Evolutionary conservation across 2,113 vertebrate species (phyloP).

Genomic region (Gavialis gangeticus): DNA sequence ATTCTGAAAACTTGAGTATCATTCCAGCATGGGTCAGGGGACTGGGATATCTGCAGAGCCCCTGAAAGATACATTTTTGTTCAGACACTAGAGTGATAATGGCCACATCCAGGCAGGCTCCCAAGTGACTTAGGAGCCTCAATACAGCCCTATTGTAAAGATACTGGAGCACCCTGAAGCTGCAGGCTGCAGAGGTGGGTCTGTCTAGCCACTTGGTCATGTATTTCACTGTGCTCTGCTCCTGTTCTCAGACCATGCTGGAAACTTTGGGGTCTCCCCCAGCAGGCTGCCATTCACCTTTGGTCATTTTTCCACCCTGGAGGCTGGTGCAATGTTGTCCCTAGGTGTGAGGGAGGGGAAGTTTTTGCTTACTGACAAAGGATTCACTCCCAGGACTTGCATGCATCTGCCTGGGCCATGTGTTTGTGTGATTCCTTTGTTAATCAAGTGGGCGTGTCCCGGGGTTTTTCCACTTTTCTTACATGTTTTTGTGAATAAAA

Average conservation of each 20-base stretch:
- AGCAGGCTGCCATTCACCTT: neutral
- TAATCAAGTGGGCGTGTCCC: neutral
- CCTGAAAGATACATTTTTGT: neutral
- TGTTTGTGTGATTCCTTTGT: neutral
- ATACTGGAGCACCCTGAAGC: neutral
- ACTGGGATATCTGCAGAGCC: neutral
- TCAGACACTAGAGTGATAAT: neutral
- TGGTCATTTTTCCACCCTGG: neutral
- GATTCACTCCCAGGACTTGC: neutral
- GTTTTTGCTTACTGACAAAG: neutral
- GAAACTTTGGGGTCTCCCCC: neutral
- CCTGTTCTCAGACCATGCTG: slow-evolving; percentile 6
- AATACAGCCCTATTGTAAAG: no score
- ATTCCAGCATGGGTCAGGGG: neutral
- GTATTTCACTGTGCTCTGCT: neutral
- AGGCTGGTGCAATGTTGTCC: neutral
- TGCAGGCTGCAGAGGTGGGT: neutral
- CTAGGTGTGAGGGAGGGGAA: neutral
- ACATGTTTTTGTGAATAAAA: slow-evolving; percentile 54
- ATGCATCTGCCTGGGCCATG: accelerated
- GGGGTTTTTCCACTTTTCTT: neutral
- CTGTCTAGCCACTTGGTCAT: accelerated
- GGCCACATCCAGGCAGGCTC: neutral
- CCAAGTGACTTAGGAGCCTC: neutral
- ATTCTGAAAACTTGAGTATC: neutral